A percentile compares a stretch with the other conserved stretches of the same genome.
Evolutionary conservation across 2,797 vertebrate genomes (phyloP).

Genomic region (Lycodopsis pacificus): DNA sequence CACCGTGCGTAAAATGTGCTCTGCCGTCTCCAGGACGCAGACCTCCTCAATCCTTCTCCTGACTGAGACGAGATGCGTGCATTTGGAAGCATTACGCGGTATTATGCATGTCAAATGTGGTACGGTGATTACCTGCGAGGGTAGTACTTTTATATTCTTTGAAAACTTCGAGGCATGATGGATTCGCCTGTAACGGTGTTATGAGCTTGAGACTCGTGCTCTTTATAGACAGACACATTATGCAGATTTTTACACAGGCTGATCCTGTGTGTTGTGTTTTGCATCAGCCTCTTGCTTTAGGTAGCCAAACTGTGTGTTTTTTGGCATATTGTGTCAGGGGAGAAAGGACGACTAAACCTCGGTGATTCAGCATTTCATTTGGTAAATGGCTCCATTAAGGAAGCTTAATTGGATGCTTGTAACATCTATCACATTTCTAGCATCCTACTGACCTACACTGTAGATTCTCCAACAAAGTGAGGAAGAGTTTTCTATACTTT

Average conservation of each 20-base stretch:
- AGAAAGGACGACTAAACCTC: conserved; percentile 9
- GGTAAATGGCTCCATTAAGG: conserved; percentile 33
- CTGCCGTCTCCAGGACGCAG: conserved; percentile 57
- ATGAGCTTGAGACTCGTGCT: neutral
- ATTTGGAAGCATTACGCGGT: conserved; percentile 7
- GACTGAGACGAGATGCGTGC: conserved; percentile 7
- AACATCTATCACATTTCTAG: conserved; percentile 37
- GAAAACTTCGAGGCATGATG: conserved; percentile 24
- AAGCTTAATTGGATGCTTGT: conserved; percentile 51
- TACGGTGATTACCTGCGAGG: conserved; percentile 17
- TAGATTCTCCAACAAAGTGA: conserved; percentile 10
- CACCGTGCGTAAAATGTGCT: conserved; percentile 76
- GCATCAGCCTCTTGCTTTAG: neutral
- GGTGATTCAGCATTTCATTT: conserved; percentile 29
- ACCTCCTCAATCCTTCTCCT: conserved; percentile 26
- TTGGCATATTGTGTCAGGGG: neutral
- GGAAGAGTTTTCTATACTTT: neutral
- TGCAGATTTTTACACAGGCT: neutral
- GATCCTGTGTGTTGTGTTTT: neutral
- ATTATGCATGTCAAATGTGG: conserved; percentile 21
- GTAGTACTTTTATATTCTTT: conserved; percentile 4
- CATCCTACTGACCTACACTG: conserved; percentile 45
- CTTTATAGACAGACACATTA: neutral
- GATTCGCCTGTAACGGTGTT: neutral
- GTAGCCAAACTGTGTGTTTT: neutral